phyloP scores from a whole-genome alignment of 2,113 vertebrate species.

The Myrmophylax atrothorax region DNA sequence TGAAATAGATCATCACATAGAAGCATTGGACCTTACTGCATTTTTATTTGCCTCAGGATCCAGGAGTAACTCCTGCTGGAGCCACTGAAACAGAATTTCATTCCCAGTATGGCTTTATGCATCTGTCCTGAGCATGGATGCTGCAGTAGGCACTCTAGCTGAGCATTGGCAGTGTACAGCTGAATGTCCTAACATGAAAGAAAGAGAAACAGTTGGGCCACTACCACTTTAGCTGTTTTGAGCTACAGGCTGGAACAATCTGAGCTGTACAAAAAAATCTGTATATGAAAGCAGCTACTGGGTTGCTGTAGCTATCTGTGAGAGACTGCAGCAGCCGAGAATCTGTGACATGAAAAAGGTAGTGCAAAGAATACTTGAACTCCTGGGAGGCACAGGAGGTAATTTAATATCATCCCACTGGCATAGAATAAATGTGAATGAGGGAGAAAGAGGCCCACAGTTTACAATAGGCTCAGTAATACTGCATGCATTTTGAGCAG shows the following conservation, averaged over 20 bases:
- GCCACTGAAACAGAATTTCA: not conserved
- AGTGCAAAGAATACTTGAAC: not conserved
- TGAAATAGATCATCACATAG: not conserved
- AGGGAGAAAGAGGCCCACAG: not conserved
- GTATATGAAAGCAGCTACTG: not conserved
- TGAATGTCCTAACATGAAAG: not conserved
- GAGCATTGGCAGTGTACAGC: fast-evolving
- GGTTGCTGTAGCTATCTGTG: not conserved
- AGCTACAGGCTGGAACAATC: not conserved
- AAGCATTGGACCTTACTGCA: not conserved
- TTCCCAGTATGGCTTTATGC: not conserved
- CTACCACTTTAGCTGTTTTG: not conserved
- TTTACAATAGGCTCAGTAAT: conserved; percentile 28
- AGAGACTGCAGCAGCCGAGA: not conserved
- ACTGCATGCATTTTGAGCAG: conserved; percentile 18
- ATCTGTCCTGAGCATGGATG: fast-evolving
- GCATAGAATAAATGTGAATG: not conserved
- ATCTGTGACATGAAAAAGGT: not conserved
- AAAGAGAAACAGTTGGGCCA: not conserved
- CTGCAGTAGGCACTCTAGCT: not conserved
- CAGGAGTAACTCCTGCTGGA: not conserved
- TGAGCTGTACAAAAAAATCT: not conserved
- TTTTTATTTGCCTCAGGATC: not conserved
- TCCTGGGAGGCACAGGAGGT: conserved; percentile 6
- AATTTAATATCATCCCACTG: conserved; percentile 44